Conservation (phyloP, 2,797 vertebrate species). For the Enteromius thamalakanensis region DNA sequence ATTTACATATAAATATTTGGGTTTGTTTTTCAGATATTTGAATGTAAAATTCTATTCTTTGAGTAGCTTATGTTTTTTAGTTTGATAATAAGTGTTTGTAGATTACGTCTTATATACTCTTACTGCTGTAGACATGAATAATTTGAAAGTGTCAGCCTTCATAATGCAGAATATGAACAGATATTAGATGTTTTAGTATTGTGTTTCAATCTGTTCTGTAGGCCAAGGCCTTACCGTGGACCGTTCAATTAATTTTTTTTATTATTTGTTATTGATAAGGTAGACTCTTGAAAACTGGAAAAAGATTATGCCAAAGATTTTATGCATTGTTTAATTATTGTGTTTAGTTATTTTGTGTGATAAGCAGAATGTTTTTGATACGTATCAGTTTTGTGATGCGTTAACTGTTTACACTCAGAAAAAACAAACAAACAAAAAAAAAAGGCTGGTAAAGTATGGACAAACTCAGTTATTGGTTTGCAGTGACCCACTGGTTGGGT, state of each 20-base stretch:
- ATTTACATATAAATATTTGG: slow-evolving; percentile 2
- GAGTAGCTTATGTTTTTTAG: background rate
- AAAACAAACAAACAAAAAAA: too few relatives aligned
- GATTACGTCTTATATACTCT: background rate
- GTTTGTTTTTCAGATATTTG: background rate
- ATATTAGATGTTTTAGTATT: background rate
- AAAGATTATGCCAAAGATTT: background rate
- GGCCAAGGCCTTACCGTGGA: slow-evolving; percentile 1
- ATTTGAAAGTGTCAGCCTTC: background rate
- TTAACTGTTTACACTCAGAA: background rate
- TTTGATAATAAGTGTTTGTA: background rate
- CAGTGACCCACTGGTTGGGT: too few relatives aligned
- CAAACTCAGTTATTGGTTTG: too few relatives aligned
- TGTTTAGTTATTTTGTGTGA: background rate
- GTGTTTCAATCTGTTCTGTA: background rate
- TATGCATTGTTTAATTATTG: background rate
- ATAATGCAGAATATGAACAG: background rate
- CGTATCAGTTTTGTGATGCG: background rate
- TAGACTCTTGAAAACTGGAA: background rate
- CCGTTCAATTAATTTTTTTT: background rate
- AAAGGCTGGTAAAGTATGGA: too few relatives aligned
- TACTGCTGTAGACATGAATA: background rate
- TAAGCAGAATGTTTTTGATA: background rate
- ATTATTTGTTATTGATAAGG: background rate
- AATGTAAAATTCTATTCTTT: background rate